Evolutionary conservation across 1,140 invertebrate species (phyloP).

Genomic region (Ptiloglossa arizonensis): DNA sequence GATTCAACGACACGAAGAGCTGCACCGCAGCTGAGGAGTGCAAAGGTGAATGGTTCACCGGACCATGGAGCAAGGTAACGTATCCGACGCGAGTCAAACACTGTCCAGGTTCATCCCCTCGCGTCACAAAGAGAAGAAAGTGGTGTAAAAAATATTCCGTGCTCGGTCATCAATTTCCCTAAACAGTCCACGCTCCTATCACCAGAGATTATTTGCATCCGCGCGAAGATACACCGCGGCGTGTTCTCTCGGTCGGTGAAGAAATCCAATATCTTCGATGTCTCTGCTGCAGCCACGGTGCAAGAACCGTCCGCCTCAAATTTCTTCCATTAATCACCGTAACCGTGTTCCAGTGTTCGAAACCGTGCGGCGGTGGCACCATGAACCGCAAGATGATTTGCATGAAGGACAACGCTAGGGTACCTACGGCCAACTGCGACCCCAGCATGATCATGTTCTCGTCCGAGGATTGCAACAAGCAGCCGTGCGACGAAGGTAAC

Average conservation of each 20-base stretch:
- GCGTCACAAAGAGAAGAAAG: no score
- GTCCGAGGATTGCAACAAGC: constrained; percentile 88
- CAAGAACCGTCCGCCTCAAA: constrained; percentile 33
- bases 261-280: constrained; percentile 42
- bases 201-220: background rate
- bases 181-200: no score
- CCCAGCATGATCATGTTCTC: constrained; percentile 84
- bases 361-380: constrained; percentile 91
- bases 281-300: constrained; percentile 11
- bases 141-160: no score
- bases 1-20: constrained; percentile 86
- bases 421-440: constrained; percentile 85
- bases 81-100: background rate
- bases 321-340: constrained; percentile 57
- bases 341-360: constrained; percentile 86
- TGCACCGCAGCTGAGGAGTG: constrained; percentile 89
- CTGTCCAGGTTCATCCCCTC: no score
- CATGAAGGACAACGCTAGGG: constrained; percentile 86
- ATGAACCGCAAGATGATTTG: constrained; percentile 90
- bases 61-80: constrained; percentile 89
- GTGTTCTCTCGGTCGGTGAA: constrained; percentile 8
- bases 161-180: background rate
- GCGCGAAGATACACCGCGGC: constrained; percentile 8
- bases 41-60: constrained; percentile 93
- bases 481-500: constrained; percentile 86